These are phyloP conservation scores for Nemoura dubitans DNA, from an alignment of 2,888 invertebrate genomes.

Conservation along the genomic window DNA sequence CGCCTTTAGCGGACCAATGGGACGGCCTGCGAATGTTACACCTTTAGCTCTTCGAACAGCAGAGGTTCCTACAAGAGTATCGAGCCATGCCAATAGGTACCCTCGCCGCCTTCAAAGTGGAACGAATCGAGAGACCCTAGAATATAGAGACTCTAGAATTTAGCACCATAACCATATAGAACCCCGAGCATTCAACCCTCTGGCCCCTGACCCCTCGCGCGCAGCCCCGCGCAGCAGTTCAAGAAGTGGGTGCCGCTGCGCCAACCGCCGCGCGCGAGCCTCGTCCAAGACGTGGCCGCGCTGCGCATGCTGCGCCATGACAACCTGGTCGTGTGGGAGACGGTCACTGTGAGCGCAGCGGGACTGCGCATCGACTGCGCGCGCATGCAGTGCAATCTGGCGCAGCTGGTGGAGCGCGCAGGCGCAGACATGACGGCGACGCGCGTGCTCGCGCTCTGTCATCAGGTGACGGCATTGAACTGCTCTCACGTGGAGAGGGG, in stretches of 20 bases:
- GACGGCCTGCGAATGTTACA: too few species aligned
- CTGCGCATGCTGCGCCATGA: neutral
- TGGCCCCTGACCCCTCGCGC: too few species aligned
- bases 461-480: neutral
- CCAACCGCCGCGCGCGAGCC: neutral
- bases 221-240: neutral
- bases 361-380: neutral
- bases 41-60: too few species aligned
- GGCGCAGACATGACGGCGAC: neutral
- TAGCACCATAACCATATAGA: too few species aligned
- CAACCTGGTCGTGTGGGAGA: neutral
- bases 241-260: neutral
- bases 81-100: too few species aligned
- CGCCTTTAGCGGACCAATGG: too few species aligned
- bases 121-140: too few species aligned
- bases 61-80: too few species aligned
- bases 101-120: too few species aligned
- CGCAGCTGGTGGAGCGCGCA: neutral
- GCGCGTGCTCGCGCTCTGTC: neutral
- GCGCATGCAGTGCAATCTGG: neutral
- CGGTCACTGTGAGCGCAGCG: neutral
- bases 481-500: too few species aligned
- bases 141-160: too few species aligned
- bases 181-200: too few species aligned
- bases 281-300: neutral